Base-by-base conservation (phyloP, 2,888 invertebrate genomes). In the Drosophila subquinaria region DNA sequence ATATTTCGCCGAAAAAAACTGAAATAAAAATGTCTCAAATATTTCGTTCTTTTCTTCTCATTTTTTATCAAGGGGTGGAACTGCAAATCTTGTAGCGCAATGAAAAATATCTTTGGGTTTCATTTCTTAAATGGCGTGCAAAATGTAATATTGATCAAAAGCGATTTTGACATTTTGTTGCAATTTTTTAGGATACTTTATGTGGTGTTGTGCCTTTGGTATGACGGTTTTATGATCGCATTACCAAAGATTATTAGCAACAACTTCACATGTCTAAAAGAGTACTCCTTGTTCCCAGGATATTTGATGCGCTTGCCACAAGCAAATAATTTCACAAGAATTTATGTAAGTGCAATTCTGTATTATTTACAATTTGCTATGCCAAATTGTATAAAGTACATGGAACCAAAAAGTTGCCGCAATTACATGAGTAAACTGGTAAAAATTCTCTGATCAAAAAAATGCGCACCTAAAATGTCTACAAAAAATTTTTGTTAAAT, bases 151-250 rank as follows among this genome's bases (percentile, higher is more conserved):
- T 85, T 73, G 62, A 64, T 55, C 40, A 66, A 78, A 76, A 79
- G 66, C 69, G 72, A 82, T 76, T 81, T 76, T 87, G 79, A 87
- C 81, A 78, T 84, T 83, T 78, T 76, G 30, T 48, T 23, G 68
- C 67, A 63, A 71, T 71, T 69, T 64, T 76, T 69, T 62, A 6
- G 27, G 23, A 65, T 55, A 69, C 53, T 73, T 84, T 82, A 86
- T 81, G 77, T 56, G 62, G 43, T 84, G 84, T 87, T 84, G 63
- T 81, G 83, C 79, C 80, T 62, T 55, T 73, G 71, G 60, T 64
- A 51, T 78, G 86, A 82, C 73, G 73, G 79, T 75, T 85, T 85
- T 82, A 86, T 73, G 88, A 79, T 77, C 82, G 69, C 73, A 82
- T 82, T 84, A 87, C 71, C 64, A 42, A 56, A 57, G 52, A 77